Evolutionary conservation across 1,140 invertebrate genomes (phyloP).

Genomic region (Hirudo medicinalis): DNA sequence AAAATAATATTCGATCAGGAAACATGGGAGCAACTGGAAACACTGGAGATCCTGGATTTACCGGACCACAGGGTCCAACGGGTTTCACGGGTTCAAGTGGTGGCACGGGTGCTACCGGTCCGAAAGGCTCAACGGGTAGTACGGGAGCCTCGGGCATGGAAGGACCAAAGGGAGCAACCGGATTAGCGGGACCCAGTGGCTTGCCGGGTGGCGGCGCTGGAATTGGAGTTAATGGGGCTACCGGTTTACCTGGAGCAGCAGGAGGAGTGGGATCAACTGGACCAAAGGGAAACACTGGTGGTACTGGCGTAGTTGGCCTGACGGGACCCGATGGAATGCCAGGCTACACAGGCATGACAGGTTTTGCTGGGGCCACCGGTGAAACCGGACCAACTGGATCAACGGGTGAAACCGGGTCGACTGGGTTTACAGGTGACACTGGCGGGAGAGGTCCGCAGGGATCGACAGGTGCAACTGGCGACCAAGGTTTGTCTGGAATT

Average conservation of each 20-base stretch:
- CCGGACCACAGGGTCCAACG: conserved; percentile 1
- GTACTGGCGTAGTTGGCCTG: background rate
- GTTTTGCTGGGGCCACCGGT: conserved; percentile 9
- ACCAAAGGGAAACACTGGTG: conserved; percentile 17
- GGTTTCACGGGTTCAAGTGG: conserved; percentile 15
- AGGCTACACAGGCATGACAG: conserved; percentile 1
- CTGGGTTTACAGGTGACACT: conserved; percentile 1
- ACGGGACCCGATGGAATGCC: background rate
- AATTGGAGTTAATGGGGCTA: background rate
- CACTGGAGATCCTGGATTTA: conserved; percentile 4
- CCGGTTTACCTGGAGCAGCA: conserved; percentile 7
- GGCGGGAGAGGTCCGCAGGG: background rate
- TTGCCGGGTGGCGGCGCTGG: background rate
- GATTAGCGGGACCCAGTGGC: background rate
- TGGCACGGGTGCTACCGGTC: background rate
- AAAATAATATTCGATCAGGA: background rate
- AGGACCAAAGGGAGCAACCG: background rate
- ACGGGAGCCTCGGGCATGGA: background rate
- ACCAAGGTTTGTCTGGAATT: conserved; percentile 12
- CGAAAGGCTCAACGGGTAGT: conserved; percentile 1
- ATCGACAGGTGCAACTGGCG: background rate
- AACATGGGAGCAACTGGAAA: conserved; percentile 3
- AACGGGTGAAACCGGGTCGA: conserved; percentile 5
- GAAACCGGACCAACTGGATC: conserved; percentile 11
- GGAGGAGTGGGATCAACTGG: conserved; percentile 5